phyloP scores from a whole-genome alignment of 2,888 invertebrate genomes.

The Pteria penguin region DNA sequence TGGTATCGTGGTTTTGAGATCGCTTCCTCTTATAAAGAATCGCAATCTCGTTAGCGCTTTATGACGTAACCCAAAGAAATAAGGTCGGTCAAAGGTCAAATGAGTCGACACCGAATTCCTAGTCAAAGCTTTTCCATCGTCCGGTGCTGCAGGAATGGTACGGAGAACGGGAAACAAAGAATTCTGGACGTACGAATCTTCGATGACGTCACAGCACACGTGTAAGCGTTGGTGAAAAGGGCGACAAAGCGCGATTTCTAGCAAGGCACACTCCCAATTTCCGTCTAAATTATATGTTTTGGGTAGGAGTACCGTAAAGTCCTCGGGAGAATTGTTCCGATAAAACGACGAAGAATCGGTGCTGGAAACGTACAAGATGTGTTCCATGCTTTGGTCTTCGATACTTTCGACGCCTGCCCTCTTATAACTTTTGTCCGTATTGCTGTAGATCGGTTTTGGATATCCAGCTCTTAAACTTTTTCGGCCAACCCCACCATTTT shows the following conservation, averaged over 20 bases:
- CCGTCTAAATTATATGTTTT: not conserved
- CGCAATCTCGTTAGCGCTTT: not conserved
- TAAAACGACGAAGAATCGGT: not conserved
- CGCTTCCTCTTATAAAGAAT: slow-evolving; percentile 7
- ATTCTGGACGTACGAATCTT: not conserved
- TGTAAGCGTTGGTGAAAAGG: not conserved
- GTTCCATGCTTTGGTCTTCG: not conserved
- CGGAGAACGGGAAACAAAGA: slow-evolving; percentile 7
- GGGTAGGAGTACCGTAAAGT: not conserved
- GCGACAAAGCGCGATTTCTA: not conserved
- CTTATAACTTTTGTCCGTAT: not conserved
- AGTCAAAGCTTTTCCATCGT: not conserved
- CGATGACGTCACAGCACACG: slow-evolving; percentile 18
- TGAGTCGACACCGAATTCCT: too few relatives aligned
- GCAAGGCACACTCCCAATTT: not conserved
- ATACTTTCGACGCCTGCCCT: not conserved
- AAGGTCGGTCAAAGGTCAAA: slow-evolving; percentile 7
- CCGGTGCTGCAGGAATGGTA: not conserved
- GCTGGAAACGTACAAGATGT: not conserved
- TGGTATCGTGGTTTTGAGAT: not conserved
- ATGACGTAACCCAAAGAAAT: slow-evolving; percentile 3
- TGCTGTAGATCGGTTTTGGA: not conserved
- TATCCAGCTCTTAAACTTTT: slow-evolving; percentile 5
- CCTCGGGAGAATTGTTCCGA: not conserved
- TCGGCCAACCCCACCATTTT: slow-evolving; percentile 11